Evolutionary conservation across 2,797 vertebrate species (phyloP), one percentile per base, ranked within the genome.

Genomic region (Alca torda): DNA sequence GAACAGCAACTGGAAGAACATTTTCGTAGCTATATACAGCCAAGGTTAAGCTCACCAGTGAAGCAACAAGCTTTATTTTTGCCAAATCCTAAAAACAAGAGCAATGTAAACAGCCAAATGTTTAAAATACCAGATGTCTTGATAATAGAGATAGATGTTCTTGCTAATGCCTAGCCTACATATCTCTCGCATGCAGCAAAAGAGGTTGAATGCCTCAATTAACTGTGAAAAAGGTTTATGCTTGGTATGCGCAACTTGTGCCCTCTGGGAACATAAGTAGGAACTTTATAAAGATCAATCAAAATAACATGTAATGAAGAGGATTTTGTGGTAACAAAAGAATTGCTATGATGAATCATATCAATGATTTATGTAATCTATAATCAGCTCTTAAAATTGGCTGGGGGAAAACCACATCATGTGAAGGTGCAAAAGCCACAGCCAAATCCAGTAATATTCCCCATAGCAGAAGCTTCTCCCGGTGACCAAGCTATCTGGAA

Each of bases 301-400:
- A n/a, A 91, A 96, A 92, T 45, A 93, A 80, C 19, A 46, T 3
- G 14, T 45, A 89, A 90, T 43, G 43, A 92, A 89, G 87, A 92
- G 80, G 57, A 88, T 48, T 87, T 69, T 53, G 37, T 57, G 19
- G 20, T 60, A 76, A 89, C 84, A 85, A 46, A 79, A 63, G 28
- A 82, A 90, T 50, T 72, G 30, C 64, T 85, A 50, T 69, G 64
- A 83, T 77, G 41, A 89, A 46, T 89, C n/a, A 78, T 59, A 76
- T 41, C 13, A 87, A 54, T 85, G 8, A 80, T 80, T 88, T 89
- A 41, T 28, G 33, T 72, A 84, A 91, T 63, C 69, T 85, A 70
- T 85, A 89, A 89, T 57, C 45, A 46, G 28, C 37, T 82, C 30
- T 90, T 93, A 51, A 61, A 93, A 90, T 10, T 61, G 28, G 26